These are phyloP conservation scores for Cricetomys ansorgei DNA, from an alignment of 2,113 vertebrate genomes.

Conservation along the genomic window DNA sequence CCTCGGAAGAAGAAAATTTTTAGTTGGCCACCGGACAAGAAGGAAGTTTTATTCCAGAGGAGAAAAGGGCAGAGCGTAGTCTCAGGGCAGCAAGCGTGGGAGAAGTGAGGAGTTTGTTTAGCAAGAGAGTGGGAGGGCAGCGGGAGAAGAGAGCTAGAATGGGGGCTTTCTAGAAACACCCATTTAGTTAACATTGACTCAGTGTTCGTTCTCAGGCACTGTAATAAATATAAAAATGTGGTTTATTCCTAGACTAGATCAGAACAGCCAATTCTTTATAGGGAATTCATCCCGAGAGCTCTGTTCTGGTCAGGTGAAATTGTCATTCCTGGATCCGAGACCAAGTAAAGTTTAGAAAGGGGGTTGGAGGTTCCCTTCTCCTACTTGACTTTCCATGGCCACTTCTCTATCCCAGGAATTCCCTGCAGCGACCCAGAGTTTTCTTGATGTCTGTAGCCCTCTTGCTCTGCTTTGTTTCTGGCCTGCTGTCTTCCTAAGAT, in stretches of 20 bases:
- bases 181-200: neutral
- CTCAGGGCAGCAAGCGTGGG: neutral
- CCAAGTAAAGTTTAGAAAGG: neutral
- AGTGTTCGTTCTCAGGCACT: neutral
- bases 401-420: neutral
- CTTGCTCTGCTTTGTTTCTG: neutral
- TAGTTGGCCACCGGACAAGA: neutral
- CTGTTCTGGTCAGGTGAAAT: slow-evolving; percentile 13
- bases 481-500: neutral
- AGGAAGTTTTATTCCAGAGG: neutral
- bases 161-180: neutral
- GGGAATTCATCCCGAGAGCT: neutral
- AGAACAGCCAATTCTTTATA: slow-evolving; percentile 20
- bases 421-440: neutral
- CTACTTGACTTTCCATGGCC: neutral
- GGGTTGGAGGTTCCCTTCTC: neutral
- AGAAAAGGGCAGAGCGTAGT: neutral
- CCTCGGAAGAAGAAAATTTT: neutral
- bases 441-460: neutral
- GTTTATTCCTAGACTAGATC: neutral
- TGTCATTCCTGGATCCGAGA: neutral
- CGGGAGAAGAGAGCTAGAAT: neutral
- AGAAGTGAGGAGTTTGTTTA: neutral
- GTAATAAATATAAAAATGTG: neutral
- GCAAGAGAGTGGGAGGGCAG: neutral